Evolutionary conservation across 2,888 invertebrate species (phyloP).

Genomic region (Eumerus sabulonum): DNA sequence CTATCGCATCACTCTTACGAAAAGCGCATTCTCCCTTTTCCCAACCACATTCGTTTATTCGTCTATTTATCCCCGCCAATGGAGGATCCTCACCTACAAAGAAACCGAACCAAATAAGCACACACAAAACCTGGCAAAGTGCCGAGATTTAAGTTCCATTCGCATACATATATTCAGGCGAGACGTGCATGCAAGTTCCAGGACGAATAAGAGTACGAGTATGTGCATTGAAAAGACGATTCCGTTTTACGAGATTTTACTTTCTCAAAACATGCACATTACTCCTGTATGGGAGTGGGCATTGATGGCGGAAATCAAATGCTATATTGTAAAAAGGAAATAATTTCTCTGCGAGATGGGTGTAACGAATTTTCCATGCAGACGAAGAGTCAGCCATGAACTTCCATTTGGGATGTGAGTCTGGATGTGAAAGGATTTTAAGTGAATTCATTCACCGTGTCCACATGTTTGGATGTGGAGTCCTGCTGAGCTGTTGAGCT

Average conservation of each 20-base stretch:
- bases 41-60: conserved; percentile 44
- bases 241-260: conserved; percentile 58
- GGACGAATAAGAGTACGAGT: neutral
- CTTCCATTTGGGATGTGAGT: conserved; percentile 14
- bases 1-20: conserved; percentile 12
- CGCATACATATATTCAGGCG: neutral
- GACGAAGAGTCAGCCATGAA: conserved; percentile 5
- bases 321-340: conserved; percentile 51
- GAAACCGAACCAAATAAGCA: conserved; percentile 50
- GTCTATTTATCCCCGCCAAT: conserved; percentile 50
- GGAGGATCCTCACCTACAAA: conserved; percentile 14
- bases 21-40: conserved; percentile 15
- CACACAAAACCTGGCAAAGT: conserved; percentile 60
- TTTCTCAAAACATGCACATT: conserved; percentile 55
- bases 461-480: conserved; percentile 25
- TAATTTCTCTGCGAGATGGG: conserved; percentile 52
- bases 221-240: conserved; percentile 59
- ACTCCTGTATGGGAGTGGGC: conserved; percentile 6
- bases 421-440: conserved; percentile 44
- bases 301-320: conserved; percentile 51
- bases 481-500: conserved; percentile 10
- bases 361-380: neutral
- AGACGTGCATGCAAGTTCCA: neutral
- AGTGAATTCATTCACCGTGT: conserved; percentile 50
- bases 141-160: conserved; percentile 54